Conservation (phyloP, 2,888 invertebrate species). For the Rotaria macrura region DNA sequence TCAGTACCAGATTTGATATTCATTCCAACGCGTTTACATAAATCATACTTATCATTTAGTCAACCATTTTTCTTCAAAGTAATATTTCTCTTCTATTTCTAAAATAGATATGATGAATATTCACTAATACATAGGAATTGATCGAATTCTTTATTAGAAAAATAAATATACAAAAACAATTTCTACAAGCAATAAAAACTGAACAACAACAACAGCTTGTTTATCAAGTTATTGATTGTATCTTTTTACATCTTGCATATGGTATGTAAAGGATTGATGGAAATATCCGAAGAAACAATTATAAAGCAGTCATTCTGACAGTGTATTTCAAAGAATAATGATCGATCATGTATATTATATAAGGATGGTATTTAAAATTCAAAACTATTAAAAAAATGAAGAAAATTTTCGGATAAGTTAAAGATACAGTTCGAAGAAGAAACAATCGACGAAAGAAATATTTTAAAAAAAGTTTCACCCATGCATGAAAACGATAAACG, state of each 20-base stretch:
- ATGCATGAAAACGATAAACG: no score
- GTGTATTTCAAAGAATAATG: no score
- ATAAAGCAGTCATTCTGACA: no score
- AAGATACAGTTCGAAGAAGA: no score
- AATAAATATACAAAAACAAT: neutral
- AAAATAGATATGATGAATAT: no score
- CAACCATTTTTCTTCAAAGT: conserved; percentile 14
- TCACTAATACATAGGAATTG: neutral
- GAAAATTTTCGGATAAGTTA: no score
- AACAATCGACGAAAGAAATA: no score
- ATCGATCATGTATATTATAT: no score
- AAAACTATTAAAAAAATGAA: no score
- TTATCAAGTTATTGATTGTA: neutral
- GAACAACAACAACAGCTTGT: neutral
- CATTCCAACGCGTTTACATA: neutral
- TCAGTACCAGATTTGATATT: neutral
- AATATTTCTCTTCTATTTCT: neutral
- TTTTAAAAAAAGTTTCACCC: no score
- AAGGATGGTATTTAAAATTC: no score
- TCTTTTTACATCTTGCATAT: neutral
- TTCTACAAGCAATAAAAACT: neutral
- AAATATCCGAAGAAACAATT: no score
- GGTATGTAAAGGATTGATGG: neutral
- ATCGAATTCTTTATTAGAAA: neutral
- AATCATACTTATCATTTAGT: conserved; percentile 2